These are phyloP conservation scores for Phalacrocorax brasilianus DNA, from an alignment of 2,113 vertebrate species.

Conservation along the genomic window DNA sequence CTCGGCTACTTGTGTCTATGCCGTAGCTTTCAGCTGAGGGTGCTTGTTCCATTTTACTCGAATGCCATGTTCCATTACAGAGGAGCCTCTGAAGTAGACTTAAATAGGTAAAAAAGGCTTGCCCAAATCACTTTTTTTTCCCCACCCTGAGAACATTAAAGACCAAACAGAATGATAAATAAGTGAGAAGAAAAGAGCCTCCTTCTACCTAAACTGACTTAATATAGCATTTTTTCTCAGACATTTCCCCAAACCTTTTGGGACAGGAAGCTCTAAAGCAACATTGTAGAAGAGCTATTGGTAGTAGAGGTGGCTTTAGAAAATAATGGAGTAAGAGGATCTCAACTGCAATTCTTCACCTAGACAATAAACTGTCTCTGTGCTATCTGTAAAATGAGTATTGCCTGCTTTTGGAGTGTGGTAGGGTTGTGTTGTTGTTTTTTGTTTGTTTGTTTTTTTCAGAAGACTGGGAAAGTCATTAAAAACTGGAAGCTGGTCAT, in stretches of 20 bases:
- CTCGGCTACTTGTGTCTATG: not conserved
- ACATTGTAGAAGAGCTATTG: not conserved
- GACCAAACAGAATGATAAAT: not conserved
- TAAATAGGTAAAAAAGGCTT: not conserved
- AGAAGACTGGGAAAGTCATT: not conserved
- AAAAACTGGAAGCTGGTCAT: not conserved
- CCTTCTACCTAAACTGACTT: not conserved
- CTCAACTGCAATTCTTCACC: not conserved
- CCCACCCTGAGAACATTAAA: not conserved
- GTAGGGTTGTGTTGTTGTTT: not conserved
- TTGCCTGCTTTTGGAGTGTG: not conserved
- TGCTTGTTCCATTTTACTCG: not conserved
- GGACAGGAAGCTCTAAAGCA: not conserved
- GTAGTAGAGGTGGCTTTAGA: not conserved
- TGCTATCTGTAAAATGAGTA: not conserved
- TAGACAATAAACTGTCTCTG: not conserved
- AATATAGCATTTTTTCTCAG: not conserved
- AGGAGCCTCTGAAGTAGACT: not conserved
- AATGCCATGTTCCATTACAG: not conserved
- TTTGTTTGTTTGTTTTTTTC: not conserved
- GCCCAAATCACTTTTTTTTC: not conserved
- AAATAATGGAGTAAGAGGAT: not conserved
- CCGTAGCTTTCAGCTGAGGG: accelerated
- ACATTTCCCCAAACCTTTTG: not conserved
- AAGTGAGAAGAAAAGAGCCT: not conserved